These are phyloP conservation scores for Hormaphis cornu DNA, from an alignment of 1,140 invertebrate species.

Conservation along the genomic window DNA sequence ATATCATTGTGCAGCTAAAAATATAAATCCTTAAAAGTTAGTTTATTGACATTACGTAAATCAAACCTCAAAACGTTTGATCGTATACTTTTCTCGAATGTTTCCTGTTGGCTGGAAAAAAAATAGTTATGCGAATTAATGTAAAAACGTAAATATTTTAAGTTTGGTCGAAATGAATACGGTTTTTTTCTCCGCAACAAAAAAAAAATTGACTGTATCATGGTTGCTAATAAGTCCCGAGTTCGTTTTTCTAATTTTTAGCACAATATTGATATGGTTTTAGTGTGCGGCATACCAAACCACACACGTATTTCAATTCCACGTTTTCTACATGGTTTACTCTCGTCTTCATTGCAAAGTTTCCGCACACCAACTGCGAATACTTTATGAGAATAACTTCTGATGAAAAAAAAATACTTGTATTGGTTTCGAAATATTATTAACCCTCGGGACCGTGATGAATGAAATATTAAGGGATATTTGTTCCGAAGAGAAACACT, in stretches of 20 bases:
- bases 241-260: constrained; percentile 29
- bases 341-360: constrained; percentile 22
- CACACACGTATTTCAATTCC: neutral
- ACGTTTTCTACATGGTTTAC: constrained; percentile 29
- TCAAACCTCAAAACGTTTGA: constrained; percentile 21
- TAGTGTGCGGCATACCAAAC: constrained; percentile 12
- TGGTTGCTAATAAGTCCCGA: constrained; percentile 29
- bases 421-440: constrained; percentile 30
- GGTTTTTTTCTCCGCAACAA: constrained; percentile 8
- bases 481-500: constrained; percentile 28
- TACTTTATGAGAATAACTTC: constrained; percentile 30
- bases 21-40: constrained; percentile 18
- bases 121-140: neutral
- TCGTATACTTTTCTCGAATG: constrained; percentile 12
- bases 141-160: constrained; percentile 2
- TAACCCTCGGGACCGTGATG: constrained; percentile 11
- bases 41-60: constrained; percentile 18
- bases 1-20: neutral
- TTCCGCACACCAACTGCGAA: constrained; percentile 18
- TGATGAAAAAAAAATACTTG: constrained; percentile 24
- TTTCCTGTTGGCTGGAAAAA: neutral
- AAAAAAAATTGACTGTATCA: constrained; percentile 9
- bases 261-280: constrained; percentile 21
- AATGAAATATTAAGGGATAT: constrained; percentile 32
- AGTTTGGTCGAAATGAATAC: constrained; percentile 16